phyloP scores from a whole-genome alignment of 2,113 vertebrate species.

The Atrichornis clamosus region DNA sequence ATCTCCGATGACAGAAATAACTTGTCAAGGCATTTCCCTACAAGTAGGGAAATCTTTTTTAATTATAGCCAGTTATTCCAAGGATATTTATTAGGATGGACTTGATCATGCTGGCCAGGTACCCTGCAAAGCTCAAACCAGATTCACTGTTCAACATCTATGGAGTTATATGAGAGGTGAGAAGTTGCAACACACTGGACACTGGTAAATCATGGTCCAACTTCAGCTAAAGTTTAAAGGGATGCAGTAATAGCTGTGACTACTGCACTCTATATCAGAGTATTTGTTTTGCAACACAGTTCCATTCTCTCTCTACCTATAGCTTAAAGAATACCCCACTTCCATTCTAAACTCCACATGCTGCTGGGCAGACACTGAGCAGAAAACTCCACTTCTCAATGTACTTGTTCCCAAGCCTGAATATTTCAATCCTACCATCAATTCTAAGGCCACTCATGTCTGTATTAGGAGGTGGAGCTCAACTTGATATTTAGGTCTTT shows the following conservation, averaged over 20 bases:
- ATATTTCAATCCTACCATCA: background rate
- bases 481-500: background rate
- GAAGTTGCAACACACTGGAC: background rate
- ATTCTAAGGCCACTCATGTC: background rate
- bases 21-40: background rate
- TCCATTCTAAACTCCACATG: background rate
- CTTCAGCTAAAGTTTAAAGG: background rate
- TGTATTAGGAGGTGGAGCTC: background rate
- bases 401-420: background rate
- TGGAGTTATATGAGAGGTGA: background rate
- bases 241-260: background rate
- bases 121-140: background rate
- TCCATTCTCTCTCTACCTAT: background rate
- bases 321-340: background rate
- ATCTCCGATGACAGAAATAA: background rate
- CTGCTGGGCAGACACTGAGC: background rate
- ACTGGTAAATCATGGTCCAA: background rate
- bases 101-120: background rate
- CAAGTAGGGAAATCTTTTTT: background rate
- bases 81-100: background rate
- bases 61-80: background rate
- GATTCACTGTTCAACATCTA: background rate
- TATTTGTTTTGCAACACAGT: background rate
- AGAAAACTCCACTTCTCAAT: background rate
- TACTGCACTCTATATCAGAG: background rate